Percentiles rank a stretch among this genome's conserved stretches.
phyloP scores from a whole-genome alignment of 2,113 vertebrate genomes.

The Zapus hudsonius region DNA sequence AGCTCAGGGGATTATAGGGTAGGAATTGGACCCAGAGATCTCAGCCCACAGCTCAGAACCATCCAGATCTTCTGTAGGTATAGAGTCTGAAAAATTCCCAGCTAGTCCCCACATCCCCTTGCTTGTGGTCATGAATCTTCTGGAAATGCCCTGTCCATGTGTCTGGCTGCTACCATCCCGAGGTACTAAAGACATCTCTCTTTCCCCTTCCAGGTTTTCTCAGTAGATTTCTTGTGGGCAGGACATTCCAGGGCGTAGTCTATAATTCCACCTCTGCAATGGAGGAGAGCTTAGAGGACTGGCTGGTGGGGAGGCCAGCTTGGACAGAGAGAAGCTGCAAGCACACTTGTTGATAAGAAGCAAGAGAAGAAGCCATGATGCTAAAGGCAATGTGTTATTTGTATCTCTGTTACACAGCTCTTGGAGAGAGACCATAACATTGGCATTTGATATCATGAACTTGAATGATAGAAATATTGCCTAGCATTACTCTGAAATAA shows the following conservation, averaged over 20 bases:
- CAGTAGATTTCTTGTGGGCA: neutral
- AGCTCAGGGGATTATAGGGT: neutral
- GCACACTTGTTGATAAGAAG: neutral
- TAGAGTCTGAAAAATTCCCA: neutral
- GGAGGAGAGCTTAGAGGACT: neutral
- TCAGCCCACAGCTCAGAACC: neutral
- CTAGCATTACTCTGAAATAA: neutral
- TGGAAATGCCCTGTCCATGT: neutral
- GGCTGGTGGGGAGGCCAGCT: neutral
- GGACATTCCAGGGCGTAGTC: neutral
- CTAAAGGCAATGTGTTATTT: neutral
- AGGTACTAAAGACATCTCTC: neutral
- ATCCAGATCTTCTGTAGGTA: neutral
- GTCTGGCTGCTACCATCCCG: neutral
- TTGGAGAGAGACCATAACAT: neutral
- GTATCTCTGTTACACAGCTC: neutral
- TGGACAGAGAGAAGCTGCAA: neutral
- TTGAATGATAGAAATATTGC: constrained; percentile 6
- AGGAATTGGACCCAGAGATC: neutral
- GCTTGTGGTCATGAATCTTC: too few species aligned
- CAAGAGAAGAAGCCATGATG: neutral
- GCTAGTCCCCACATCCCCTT: neutral
- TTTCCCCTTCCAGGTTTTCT: neutral
- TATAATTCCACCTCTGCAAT: neutral
- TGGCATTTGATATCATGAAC: constrained; percentile 24